Percentiles rank a stretch among this genome's conserved stretches.
These are phyloP conservation scores for Aporrectodea caliginosa DNA, from an alignment of 1,140 invertebrate genomes.

Conservation along the genomic window DNA sequence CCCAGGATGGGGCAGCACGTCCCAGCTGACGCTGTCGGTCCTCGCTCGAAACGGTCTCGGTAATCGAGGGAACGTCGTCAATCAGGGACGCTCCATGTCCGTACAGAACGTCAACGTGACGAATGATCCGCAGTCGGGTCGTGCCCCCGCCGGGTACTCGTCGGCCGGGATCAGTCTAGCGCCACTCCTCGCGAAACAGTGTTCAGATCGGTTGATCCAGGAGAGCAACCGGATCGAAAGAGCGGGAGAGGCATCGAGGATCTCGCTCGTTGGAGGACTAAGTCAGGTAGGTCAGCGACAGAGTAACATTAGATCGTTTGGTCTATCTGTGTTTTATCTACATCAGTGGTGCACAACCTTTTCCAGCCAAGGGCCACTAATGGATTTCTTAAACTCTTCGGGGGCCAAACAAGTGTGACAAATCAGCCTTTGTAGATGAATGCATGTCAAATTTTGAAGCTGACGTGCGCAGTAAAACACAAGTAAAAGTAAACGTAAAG, in stretches of 20 bases:
- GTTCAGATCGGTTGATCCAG: not conserved
- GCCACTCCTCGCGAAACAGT: not conserved
- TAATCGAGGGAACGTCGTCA: not conserved
- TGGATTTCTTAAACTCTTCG: too few relatives aligned
- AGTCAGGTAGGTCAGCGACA: not conserved
- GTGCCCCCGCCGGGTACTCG: not conserved
- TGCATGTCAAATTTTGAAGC: too few relatives aligned
- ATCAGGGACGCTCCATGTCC: not conserved
- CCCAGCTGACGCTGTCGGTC: not conserved
- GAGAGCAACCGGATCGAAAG: not conserved
- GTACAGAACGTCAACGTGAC: not conserved
- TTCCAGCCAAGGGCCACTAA: too few relatives aligned
- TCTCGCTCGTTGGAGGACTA: not conserved
- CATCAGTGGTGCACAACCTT: too few relatives aligned
- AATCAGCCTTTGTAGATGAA: too few relatives aligned
- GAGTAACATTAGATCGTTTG: too few relatives aligned
- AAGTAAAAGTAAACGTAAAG: too few relatives aligned
- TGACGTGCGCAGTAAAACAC: too few relatives aligned
- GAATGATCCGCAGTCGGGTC: not conserved
- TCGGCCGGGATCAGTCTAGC: not conserved
- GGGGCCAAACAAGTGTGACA: too few relatives aligned
- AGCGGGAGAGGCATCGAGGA: not conserved
- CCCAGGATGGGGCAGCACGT: not conserved
- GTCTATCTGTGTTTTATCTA: too few relatives aligned
- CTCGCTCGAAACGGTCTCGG: not conserved